Conservation (phyloP, 2,797 vertebrate species). For the Squalus acanthias region DNA sequence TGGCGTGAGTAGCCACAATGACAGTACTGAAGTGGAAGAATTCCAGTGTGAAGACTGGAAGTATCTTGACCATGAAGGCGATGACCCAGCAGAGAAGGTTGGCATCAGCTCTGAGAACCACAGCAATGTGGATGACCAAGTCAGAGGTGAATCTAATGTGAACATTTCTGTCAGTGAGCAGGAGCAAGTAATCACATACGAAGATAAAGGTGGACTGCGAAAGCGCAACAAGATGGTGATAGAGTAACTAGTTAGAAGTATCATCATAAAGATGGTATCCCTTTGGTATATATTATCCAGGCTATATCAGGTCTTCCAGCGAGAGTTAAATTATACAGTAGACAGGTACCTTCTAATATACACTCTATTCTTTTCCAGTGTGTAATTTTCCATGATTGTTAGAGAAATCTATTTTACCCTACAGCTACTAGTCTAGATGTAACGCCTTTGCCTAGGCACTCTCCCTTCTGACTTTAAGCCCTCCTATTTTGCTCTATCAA, state of each 20-base stretch:
- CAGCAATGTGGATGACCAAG: conserved; percentile 56
- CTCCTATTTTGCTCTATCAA: background rate
- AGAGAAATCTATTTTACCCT: background rate
- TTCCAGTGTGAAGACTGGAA: conserved; percentile 52
- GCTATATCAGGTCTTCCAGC: background rate
- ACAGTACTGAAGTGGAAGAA: conserved; percentile 43
- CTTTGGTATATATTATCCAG: background rate
- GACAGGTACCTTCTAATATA: background rate
- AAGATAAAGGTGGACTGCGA: conserved; percentile 49
- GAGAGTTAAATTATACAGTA: background rate
- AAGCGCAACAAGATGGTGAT: conserved; percentile 59
- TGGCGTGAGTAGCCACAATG: background rate
- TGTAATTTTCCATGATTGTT: background rate
- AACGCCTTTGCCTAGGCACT: background rate
- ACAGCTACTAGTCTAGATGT: background rate
- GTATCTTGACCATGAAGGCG: conserved; percentile 52
- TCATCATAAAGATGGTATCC: background rate
- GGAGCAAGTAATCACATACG: conserved; percentile 38
- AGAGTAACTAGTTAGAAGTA: conserved; percentile 42
- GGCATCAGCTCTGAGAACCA: conserved; percentile 60
- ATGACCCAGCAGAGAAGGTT: conserved; percentile 81
- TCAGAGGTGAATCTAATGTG: conserved; percentile 53
- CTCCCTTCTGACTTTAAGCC: background rate
- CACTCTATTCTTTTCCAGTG: background rate
- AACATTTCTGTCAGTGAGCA: conserved; percentile 49